These are phyloP conservation scores for Chaetophractus vellerosus DNA, from an alignment of 2,797 vertebrate genomes.

Conservation along the genomic window DNA sequence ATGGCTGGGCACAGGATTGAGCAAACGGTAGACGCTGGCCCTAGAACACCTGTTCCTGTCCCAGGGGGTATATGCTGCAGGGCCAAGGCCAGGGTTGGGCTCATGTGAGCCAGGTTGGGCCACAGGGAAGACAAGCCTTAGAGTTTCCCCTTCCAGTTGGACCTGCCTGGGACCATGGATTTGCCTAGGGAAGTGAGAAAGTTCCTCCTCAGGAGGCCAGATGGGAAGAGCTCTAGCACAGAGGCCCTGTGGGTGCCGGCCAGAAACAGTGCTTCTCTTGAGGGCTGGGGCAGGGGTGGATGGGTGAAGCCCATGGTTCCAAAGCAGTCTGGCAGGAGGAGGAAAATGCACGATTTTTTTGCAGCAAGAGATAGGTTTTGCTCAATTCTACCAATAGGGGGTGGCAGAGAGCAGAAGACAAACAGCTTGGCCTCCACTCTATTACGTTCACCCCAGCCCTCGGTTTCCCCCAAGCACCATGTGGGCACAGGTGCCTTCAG, in stretches of 20 bases:
- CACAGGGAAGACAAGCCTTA: neutral
- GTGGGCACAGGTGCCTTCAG: neutral
- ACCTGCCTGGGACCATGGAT: no score
- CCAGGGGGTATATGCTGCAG: neutral
- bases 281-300: rapidly evolving
- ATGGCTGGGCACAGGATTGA: neutral
- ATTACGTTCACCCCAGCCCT: neutral
- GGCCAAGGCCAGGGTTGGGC: neutral
- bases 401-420: conserved; percentile 59
- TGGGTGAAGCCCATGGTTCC: neutral
- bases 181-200: neutral
- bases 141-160: neutral
- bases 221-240: neutral
- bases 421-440: neutral
- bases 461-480: conserved; percentile 35
- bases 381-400: conserved; percentile 44
- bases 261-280: neutral
- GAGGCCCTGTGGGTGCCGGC: neutral
- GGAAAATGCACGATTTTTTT: neutral
- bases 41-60: neutral
- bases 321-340: neutral
- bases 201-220: neutral
- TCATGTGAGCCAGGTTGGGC: neutral
- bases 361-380: neutral
- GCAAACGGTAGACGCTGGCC: neutral